Percentiles rank a stretch among this genome's conserved stretches.
Evolutionary conservation across 2,888 invertebrate genomes (phyloP).

Genomic region (Aspidiotus destructor): DNA sequence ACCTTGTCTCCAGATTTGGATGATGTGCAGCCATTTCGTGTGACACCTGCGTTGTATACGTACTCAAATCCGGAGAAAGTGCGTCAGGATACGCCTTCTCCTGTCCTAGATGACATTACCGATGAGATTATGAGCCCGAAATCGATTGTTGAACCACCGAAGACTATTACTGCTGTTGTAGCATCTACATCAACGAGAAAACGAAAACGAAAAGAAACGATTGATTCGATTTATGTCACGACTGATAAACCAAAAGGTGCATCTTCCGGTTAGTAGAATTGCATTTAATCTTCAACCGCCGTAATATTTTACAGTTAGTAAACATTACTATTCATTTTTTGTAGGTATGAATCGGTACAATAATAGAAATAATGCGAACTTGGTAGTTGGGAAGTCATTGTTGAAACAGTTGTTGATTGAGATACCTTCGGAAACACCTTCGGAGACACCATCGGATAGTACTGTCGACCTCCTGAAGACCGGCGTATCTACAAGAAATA

Average conservation of each 20-base stretch:
- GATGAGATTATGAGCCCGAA: conserved; percentile 28
- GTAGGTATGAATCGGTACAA: conserved; percentile 8
- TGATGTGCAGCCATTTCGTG: conserved; percentile 60
- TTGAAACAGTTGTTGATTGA: conserved; percentile 74
- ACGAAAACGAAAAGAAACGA: conserved; percentile 43
- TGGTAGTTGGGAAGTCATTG: conserved; percentile 36
- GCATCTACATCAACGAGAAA: conserved; percentile 36
- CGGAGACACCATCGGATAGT: conserved; percentile 48
- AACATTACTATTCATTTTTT: neutral
- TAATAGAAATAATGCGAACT: conserved; percentile 8
- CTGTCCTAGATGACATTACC: conserved; percentile 26
- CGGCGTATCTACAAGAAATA: conserved; percentile 41
- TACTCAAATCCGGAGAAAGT: conserved; percentile 64
- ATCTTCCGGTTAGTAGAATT: neutral
- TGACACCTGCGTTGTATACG: conserved; percentile 64
- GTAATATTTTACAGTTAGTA: neutral
- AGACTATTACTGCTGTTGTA: neutral
- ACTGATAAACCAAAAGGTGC: conserved; percentile 11
- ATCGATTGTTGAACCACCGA: conserved; percentile 16
- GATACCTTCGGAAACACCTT: conserved; percentile 43
- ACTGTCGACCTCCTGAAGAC: conserved; percentile 45
- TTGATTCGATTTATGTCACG: conserved; percentile 17
- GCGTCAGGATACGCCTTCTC: conserved; percentile 45
- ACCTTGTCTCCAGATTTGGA: conserved; percentile 39
- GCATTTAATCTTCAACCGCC: neutral